Percentiles rank a stretch among this genome's conserved stretches.
Evolutionary conservation across 2,113 vertebrate genomes (phyloP).

Genomic region (Phocoena phocoena): DNA sequence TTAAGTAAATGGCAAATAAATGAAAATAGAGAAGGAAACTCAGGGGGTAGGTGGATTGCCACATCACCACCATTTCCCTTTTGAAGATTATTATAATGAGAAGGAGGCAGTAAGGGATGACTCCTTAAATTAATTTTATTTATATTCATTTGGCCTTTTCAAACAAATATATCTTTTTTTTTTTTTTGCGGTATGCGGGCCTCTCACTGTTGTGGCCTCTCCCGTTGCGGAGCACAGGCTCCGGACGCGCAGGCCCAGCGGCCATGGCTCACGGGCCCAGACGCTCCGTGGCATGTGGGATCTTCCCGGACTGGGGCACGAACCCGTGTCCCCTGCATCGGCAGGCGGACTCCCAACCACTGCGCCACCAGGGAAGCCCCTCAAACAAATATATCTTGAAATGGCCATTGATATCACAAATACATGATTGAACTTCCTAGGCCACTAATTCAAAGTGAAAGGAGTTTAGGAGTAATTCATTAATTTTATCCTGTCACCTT

Average conservation of each 20-base stretch:
- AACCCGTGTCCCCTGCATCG: too few relatives aligned
- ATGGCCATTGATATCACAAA: neutral
- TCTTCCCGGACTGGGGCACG: too few relatives aligned
- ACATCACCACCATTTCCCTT: neutral
- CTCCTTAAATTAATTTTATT: neutral
- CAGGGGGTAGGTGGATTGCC: neutral
- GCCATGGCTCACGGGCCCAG: too few relatives aligned
- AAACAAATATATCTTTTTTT: neutral
- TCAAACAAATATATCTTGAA: conserved; percentile 29
- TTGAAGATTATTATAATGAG: neutral
- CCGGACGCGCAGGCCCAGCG: too few relatives aligned
- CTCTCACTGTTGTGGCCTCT: too few relatives aligned
- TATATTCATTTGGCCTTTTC: conserved; percentile 9
- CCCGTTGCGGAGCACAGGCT: too few relatives aligned
- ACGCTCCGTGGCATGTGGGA: too few relatives aligned
- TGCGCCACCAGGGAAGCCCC: too few relatives aligned
- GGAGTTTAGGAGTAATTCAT: neutral
- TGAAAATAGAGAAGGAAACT: neutral
- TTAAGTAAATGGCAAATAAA: neutral
- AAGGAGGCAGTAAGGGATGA: neutral
- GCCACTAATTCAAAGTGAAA: neutral
- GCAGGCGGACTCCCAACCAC: too few relatives aligned
- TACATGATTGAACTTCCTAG: neutral
- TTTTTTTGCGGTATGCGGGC: too few relatives aligned
- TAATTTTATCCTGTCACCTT: neutral